Percentiles rank a stretch among this genome's conserved stretches.
Conservation (phyloP, 1,140 invertebrate species). For the Periplaneta americana region DNA sequence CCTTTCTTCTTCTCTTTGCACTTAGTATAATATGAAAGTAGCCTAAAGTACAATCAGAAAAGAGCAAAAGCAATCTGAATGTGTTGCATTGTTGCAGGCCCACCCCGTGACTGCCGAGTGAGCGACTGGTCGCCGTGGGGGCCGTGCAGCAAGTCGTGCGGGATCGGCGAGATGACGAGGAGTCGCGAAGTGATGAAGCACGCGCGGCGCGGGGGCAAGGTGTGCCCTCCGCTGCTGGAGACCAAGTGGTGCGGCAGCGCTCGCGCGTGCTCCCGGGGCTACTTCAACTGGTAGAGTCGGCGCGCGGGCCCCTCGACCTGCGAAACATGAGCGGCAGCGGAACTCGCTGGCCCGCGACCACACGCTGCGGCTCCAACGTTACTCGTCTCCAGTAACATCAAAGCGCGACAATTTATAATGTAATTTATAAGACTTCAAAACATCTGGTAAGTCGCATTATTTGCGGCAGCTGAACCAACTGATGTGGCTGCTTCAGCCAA, state of each 20-base stretch:
- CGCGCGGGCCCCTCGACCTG: background rate
- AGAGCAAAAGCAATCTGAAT: too few species aligned
- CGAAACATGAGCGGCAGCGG: background rate
- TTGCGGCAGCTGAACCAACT: background rate
- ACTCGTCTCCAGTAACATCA: background rate
- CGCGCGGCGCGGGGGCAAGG: conserved; percentile 64
- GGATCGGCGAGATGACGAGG: conserved; percentile 78
- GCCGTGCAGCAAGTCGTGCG: conserved; percentile 76
- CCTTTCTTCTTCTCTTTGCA: too few species aligned
- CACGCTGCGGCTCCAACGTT: too few species aligned
- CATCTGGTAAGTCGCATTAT: background rate
- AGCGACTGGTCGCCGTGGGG: conserved; percentile 83
- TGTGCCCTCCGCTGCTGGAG: conserved; percentile 75
- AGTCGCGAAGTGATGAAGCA: conserved; percentile 67
- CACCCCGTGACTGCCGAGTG: conserved; percentile 72
- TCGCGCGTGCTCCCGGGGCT: conserved; percentile 53
- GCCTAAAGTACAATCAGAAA: too few species aligned
- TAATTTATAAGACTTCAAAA: background rate
- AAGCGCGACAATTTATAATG: background rate
- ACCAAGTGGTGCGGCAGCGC: conserved; percentile 82
- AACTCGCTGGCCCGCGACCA: too few species aligned
- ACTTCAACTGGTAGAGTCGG: conserved; percentile 44
- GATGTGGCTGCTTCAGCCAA: background rate
- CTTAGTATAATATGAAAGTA: too few species aligned
- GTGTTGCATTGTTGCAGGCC: conserved; percentile 23